phyloP scores from a whole-genome alignment of 2,888 invertebrate species.

The Protodeltote pygarga region DNA sequence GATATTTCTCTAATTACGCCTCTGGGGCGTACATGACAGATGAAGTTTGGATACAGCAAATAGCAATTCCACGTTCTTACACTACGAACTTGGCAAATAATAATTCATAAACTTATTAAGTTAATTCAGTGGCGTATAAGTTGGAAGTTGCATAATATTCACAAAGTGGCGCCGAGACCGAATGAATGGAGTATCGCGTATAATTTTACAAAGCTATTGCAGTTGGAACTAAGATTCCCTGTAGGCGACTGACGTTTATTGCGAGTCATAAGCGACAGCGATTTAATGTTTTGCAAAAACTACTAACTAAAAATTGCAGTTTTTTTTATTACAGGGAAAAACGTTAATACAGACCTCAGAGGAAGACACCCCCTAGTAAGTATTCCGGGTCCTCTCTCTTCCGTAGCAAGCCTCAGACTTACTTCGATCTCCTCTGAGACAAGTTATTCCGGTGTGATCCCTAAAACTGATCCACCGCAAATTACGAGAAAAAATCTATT shows the following conservation, averaged over 20 bases:
- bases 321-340: too few species aligned
- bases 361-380: too few species aligned
- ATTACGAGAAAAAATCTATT: too few species aligned
- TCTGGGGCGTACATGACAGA: constrained; percentile 2
- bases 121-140: constrained; percentile 33
- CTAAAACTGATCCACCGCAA: too few species aligned
- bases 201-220: constrained; percentile 50
- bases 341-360: too few species aligned
- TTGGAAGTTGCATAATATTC: constrained; percentile 33
- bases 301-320: background rate
- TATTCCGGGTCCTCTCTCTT: too few species aligned
- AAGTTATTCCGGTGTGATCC: too few species aligned
- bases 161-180: constrained; percentile 20
- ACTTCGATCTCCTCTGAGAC: too few species aligned
- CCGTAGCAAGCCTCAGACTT: too few species aligned
- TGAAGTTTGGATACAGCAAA: constrained; percentile 15
- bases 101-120: constrained; percentile 36
- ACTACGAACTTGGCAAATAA: constrained; percentile 23
- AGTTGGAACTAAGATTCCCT: constrained; percentile 39
- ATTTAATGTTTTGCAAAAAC: background rate
- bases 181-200: constrained; percentile 38
- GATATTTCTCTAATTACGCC: constrained; percentile 4
- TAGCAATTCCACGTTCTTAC: constrained; percentile 14
- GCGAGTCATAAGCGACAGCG: background rate
- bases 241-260: constrained; percentile 9